Percentiles rank a stretch among this genome's conserved stretches.
phyloP scores from a whole-genome alignment of 2,113 vertebrate genomes.

The Cichladusa arquata region DNA sequence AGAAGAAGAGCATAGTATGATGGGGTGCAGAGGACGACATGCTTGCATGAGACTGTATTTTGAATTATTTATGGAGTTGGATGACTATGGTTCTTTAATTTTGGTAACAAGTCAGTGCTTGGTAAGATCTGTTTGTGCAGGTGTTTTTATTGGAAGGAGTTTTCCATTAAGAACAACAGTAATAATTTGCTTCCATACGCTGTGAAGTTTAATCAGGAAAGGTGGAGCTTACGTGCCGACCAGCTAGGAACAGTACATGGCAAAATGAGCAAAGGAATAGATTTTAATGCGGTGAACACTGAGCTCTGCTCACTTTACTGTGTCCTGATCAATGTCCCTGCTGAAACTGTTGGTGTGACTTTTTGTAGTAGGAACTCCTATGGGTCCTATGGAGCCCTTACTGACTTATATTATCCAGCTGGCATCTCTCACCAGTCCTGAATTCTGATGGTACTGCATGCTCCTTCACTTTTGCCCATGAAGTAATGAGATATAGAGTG shows the following conservation, averaged over 20 bases:
- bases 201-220: not conserved
- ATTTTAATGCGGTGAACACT: not conserved
- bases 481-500: not conserved
- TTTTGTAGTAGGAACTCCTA: not conserved
- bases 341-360: not conserved
- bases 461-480: not conserved
- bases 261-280: not conserved
- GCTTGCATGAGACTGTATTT: not conserved
- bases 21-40: not conserved
- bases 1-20: not conserved
- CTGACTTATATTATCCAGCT: not conserved
- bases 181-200: not conserved
- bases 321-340: not conserved
- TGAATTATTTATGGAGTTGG: not conserved
- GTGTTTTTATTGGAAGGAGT: not conserved
- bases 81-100: not conserved
- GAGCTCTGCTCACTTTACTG: not conserved
- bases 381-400: not conserved
- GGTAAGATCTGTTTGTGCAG: not conserved
- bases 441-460: not conserved
- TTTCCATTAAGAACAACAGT: not conserved
- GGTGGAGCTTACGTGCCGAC: accelerated
- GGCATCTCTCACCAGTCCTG: not conserved
- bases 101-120: not conserved
- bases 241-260: not conserved